Conservation (phyloP, 2,888 invertebrate genomes). For the Cepaea hortensis region DNA sequence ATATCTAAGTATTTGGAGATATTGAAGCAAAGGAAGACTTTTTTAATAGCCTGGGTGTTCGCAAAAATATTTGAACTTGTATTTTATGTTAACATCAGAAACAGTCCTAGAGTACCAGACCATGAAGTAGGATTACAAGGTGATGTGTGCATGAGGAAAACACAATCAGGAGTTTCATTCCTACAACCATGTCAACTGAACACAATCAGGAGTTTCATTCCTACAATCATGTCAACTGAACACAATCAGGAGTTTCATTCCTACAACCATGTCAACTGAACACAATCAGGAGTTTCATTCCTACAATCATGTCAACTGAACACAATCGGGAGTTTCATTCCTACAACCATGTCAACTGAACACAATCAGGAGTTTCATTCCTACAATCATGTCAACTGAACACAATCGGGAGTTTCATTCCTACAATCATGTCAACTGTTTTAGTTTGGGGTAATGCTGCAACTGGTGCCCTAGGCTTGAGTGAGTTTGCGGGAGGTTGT, state of each 20-base stretch:
- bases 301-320: constrained; percentile 50
- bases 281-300: neutral
- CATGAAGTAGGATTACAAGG: neutral
- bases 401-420: neutral
- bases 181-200: constrained; percentile 51
- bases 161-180: neutral
- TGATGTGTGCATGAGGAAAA: neutral
- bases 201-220: neutral
- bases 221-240: constrained; percentile 50
- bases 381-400: constrained; percentile 50
- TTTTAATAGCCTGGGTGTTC: too few species aligned
- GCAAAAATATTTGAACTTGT: neutral
- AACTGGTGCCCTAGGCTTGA: constrained; percentile 87
- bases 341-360: constrained; percentile 49
- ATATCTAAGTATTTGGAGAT: too few species aligned
- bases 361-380: neutral
- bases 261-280: constrained; percentile 49
- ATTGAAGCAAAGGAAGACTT: too few species aligned
- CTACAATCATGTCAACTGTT: constrained; percentile 55
- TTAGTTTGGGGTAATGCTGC: constrained; percentile 85
- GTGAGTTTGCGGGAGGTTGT: constrained; percentile 85
- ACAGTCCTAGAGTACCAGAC: neutral
- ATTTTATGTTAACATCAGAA: neutral
- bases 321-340: neutral
- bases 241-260: neutral